These are phyloP conservation scores for Ictidomys tridecemlineatus DNA, from an alignment of 2,113 vertebrate species.

Conservation along the genomic window DNA sequence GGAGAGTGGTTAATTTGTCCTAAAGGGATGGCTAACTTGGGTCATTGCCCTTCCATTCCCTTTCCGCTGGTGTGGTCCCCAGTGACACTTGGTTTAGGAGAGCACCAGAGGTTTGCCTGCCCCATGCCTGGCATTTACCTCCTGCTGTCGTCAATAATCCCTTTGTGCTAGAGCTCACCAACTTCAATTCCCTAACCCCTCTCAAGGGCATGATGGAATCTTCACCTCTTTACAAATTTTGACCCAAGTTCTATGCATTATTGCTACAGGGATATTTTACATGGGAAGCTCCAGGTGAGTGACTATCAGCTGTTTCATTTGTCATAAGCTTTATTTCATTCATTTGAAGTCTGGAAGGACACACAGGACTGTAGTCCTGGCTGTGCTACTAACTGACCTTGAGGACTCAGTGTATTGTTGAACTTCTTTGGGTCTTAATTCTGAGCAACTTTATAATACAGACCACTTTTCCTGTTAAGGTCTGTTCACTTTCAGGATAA, in stretches of 20 bases:
- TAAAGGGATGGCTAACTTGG: background rate
- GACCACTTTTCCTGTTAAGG: background rate
- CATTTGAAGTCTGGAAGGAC: background rate
- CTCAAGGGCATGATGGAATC: background rate
- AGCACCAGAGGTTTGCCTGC: background rate
- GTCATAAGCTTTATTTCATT: constrained; percentile 12
- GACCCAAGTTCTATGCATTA: background rate
- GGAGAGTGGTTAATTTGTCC: constrained; percentile 48
- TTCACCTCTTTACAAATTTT: background rate
- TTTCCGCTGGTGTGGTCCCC: background rate
- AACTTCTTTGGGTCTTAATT: background rate
- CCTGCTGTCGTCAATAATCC: constrained; percentile 22
- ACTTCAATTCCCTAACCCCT: background rate
- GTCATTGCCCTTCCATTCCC: background rate
- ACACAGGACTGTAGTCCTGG: background rate
- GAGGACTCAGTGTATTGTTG: background rate
- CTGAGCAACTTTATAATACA: background rate
- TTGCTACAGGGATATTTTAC: background rate
- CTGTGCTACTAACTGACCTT: background rate
- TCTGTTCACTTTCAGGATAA: background rate
- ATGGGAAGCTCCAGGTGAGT: constrained; percentile 61
- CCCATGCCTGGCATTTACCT: background rate
- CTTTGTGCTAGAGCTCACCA: background rate
- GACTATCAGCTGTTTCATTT: background rate
- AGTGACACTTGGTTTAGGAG: background rate